Evolutionary conservation across 2,113 vertebrate species (phyloP).

Genomic region (Lota lota): DNA sequence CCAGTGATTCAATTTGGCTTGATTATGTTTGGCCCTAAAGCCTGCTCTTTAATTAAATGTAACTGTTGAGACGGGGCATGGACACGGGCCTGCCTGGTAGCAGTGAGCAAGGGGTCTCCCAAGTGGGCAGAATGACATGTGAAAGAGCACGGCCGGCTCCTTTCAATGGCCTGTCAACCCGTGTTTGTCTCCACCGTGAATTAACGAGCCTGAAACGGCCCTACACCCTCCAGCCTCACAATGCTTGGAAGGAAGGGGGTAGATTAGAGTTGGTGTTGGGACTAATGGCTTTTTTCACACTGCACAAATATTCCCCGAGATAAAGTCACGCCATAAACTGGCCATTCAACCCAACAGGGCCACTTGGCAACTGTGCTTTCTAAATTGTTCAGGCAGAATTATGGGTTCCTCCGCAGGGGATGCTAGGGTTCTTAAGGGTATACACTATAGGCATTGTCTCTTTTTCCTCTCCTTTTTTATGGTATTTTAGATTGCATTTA

Average conservation of each 20-base stretch:
- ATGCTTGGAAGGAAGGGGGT: constrained; percentile 64
- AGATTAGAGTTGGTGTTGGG: constrained; percentile 34
- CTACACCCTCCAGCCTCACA: constrained; percentile 60
- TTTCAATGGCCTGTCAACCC: constrained; percentile 50
- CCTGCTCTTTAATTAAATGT: constrained; percentile 56
- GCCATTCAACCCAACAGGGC: constrained; percentile 24
- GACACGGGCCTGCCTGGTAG: constrained; percentile 19
- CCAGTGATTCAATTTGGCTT: constrained; percentile 44
- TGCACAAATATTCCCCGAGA: constrained; percentile 65
- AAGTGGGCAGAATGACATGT: constrained; percentile 56
- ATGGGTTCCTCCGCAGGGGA: constrained; percentile 21
- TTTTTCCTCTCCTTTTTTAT: background rate
- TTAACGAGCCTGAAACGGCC: constrained; percentile 50
- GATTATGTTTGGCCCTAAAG: constrained; percentile 23
- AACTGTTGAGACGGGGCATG: constrained; percentile 41
- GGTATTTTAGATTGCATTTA: background rate
- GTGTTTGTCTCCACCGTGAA: constrained; percentile 59
- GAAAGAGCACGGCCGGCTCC: constrained; percentile 43
- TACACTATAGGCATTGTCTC: constrained; percentile 41
- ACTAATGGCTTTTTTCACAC: constrained; percentile 52
- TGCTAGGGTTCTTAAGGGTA: constrained; percentile 16
- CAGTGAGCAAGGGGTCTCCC: constrained; percentile 28
- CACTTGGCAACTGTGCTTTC: constrained; percentile 30
- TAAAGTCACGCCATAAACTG: constrained; percentile 52
- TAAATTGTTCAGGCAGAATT: constrained; percentile 40